Evolutionary conservation across 2,797 vertebrate genomes (phyloP).

Genomic region (Sebastes variabilis): DNA sequence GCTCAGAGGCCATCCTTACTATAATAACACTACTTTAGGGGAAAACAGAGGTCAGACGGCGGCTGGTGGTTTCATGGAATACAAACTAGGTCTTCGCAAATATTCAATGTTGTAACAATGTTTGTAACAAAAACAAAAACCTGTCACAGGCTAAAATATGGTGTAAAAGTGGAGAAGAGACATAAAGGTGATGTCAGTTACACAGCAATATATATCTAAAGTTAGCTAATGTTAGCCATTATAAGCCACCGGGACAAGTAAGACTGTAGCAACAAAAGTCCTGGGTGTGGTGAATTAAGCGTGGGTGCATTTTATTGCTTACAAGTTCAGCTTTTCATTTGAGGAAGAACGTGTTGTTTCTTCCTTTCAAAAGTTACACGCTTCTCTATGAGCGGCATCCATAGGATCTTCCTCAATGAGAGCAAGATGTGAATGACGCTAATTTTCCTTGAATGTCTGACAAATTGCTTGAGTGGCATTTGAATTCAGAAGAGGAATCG

Average conservation of each 20-base stretch:
- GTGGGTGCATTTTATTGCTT: not conserved
- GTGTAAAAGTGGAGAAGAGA: not conserved
- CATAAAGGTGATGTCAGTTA: not conserved
- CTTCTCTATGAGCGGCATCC: not conserved
- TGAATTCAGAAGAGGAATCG: constrained; percentile 1
- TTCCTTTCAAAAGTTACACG: not conserved
- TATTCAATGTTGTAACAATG: not conserved
- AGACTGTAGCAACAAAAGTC: not conserved
- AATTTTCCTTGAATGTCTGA: constrained; percentile 20
- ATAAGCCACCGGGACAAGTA: not conserved
- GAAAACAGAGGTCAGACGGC: no score
- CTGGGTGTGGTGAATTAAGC: not conserved
- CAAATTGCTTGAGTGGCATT: not conserved
- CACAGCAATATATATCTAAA: not conserved
- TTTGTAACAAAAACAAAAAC: no score
- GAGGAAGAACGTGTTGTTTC: not conserved
- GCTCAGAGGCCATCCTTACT: no score
- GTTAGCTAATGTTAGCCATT: not conserved
- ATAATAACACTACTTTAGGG: no score
- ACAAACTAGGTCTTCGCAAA: not conserved
- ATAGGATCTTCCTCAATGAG: not conserved
- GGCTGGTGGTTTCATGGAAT: no score
- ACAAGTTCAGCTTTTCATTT: not conserved
- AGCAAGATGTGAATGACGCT: not conserved
- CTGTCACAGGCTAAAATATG: not conserved